Percentiles rank a stretch among this genome's conserved stretches.
Evolutionary conservation across 2,113 vertebrate species (phyloP).

Genomic region (Strix aluco): DNA sequence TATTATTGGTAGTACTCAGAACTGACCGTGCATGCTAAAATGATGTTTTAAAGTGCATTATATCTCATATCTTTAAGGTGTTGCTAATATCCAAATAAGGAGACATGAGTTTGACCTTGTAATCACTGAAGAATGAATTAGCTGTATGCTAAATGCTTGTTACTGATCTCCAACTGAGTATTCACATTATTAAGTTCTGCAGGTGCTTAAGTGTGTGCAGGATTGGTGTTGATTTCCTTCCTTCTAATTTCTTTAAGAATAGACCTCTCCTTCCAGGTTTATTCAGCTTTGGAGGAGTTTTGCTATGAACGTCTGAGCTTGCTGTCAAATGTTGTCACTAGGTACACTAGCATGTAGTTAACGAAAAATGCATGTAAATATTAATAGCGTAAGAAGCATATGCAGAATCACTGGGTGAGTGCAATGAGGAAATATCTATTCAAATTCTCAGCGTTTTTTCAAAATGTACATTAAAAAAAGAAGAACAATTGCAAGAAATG

Average conservation of each 20-base stretch:
- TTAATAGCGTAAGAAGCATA: not conserved
- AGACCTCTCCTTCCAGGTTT: not conserved
- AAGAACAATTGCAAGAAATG: not conserved
- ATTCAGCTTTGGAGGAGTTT: not conserved
- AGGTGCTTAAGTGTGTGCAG: not conserved
- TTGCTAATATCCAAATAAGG: not conserved
- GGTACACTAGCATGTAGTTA: not conserved
- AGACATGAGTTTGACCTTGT: not conserved
- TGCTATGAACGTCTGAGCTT: not conserved
- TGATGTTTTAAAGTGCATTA: not conserved
- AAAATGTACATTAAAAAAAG: not conserved
- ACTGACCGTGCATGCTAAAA: not conserved
- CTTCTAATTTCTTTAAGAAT: slow-evolving; percentile 10
- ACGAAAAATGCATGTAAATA: not conserved
- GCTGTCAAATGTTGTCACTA: not conserved
- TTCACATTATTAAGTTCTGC: slow-evolving; percentile 4
- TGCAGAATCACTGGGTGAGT: not conserved
- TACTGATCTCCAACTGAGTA: slow-evolving; percentile 23
- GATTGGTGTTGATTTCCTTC: not conserved
- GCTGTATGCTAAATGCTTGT: not conserved
- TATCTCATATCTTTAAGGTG: not conserved
- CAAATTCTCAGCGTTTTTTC: not conserved
- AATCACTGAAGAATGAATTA: slow-evolving; percentile 11
- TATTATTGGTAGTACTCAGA: not conserved
- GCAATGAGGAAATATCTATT: not conserved